Percentiles rank a stretch among this genome's conserved stretches.
phyloP scores from a whole-genome alignment of 2,888 invertebrate species.

The Drosophila demipolita region DNA sequence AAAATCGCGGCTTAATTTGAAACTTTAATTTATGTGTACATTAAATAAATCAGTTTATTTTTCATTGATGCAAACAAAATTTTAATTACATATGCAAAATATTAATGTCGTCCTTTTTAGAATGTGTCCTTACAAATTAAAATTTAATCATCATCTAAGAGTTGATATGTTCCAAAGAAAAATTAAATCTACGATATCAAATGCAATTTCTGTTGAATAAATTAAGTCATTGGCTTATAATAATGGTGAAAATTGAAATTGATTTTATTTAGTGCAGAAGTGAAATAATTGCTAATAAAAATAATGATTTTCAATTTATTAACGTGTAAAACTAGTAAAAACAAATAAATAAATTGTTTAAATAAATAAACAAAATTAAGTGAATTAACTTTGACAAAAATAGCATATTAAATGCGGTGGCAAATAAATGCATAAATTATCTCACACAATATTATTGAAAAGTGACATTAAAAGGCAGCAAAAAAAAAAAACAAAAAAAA shows the following conservation, averaged over 20 bases:
- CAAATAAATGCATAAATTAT: conserved; percentile 23
- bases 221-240: not conserved
- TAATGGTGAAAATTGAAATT: not conserved
- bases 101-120: not conserved
- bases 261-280: not conserved
- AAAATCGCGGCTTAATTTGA: not conserved
- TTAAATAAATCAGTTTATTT: not conserved
- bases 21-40: not conserved
- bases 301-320: conserved; percentile 1
- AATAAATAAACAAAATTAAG: conserved; percentile 40
- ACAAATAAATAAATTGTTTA: conserved; percentile 16
- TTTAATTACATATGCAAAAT: not conserved
- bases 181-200: not conserved
- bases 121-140: not conserved
- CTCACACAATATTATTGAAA: not conserved
- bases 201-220: not conserved
- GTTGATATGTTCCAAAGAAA: not conserved
- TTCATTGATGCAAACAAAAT: not conserved
- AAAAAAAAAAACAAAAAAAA: not conserved
- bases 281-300: conserved; percentile 16
- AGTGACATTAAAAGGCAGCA: conserved; percentile 13
- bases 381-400: conserved; percentile 38
- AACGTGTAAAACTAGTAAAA: conserved; percentile 23
- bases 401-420: conserved; percentile 12
- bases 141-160: too few species aligned